Evolutionary conservation across 2,113 vertebrate species (phyloP).

Genomic region (Anthoscopus minutus): DNA sequence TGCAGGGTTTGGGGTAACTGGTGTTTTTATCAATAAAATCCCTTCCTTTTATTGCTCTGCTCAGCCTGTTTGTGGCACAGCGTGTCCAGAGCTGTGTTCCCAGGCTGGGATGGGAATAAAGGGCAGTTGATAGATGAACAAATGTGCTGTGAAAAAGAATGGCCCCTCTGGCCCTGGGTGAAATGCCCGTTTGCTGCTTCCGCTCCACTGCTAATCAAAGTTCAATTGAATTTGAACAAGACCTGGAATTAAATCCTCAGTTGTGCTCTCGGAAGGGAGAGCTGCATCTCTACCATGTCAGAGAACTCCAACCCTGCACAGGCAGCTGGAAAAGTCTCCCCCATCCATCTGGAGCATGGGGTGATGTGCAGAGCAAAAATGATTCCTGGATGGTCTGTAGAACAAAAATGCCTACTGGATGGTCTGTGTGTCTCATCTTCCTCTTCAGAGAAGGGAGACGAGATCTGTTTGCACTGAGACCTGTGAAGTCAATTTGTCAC

Average conservation of each 20-base stretch:
- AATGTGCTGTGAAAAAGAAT: not conserved
- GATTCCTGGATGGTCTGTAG: not conserved
- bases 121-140: not conserved
- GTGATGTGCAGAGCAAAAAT: not conserved
- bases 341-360: not conserved
- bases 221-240: not conserved
- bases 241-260: not conserved
- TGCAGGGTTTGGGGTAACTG: not conserved
- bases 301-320: not conserved
- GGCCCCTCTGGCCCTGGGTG: not conserved
- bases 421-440: not conserved
- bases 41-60: not conserved
- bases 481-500: accelerated
- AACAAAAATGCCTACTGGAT: not conserved
- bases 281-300: not conserved
- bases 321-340: not conserved
- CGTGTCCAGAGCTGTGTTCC: not conserved
- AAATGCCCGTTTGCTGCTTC: not conserved
- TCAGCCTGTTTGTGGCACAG: not conserved
- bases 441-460: not conserved
- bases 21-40: not conserved
- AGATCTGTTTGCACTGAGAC: not conserved
- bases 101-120: not conserved
- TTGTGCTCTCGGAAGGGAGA: not conserved
- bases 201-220: not conserved